phyloP scores from a whole-genome alignment of 2,888 invertebrate genomes.

The Xiphydria camelus region DNA sequence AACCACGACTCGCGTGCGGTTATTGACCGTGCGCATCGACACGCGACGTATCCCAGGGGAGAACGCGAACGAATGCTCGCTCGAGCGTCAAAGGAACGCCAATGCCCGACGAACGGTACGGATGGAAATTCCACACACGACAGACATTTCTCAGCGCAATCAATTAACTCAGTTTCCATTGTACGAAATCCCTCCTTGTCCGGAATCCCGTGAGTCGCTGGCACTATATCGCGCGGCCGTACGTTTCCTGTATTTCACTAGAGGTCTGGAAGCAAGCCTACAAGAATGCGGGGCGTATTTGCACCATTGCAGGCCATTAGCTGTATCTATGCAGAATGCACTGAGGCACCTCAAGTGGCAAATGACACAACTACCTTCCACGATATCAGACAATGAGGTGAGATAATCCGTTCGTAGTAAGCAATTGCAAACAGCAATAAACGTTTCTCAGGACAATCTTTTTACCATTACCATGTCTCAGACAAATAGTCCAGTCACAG shows the following conservation, averaged over 20 bases:
- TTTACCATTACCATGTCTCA: no score
- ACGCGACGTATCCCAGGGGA: background rate
- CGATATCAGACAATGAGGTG: constrained; percentile 71
- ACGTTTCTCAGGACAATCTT: constrained; percentile 8
- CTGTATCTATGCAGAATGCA: constrained; percentile 90
- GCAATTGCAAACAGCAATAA: no score
- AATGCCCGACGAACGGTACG: background rate
- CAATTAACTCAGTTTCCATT: constrained; percentile 3
- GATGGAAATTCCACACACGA: constrained; percentile 1
- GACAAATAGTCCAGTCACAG: no score
- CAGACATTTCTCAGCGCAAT: constrained; percentile 1
- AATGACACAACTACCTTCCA: constrained; percentile 69
- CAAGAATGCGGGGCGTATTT: constrained; percentile 73
- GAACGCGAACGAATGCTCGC: constrained; percentile 1
- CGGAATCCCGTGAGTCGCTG: background rate
- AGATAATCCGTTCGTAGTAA: constrained; percentile 28
- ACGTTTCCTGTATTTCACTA: no score
- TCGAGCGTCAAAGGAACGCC: background rate
- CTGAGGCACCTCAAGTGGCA: constrained; percentile 77
- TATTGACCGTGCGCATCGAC: background rate
- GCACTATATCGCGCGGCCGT: background rate
- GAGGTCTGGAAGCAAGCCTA: constrained; percentile 79
- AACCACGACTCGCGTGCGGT: no score
- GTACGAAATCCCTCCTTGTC: constrained; percentile 1
- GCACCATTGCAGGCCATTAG: constrained; percentile 76